Conservation (phyloP, 2,797 vertebrate species). For the Poeciliopsis turneri region DNA sequence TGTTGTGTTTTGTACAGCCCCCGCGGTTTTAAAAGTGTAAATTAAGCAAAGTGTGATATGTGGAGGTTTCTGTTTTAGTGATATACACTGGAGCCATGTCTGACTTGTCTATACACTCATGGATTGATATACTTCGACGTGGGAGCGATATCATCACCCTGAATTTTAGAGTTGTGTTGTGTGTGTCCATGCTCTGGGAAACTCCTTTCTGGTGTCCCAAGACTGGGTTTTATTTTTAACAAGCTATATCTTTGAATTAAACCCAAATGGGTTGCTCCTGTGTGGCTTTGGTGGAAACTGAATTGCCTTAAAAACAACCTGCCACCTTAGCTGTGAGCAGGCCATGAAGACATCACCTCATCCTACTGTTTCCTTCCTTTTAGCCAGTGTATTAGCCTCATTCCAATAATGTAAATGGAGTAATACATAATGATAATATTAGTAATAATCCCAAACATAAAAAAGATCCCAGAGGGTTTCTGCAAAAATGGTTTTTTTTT, state of each 20-base stretch:
- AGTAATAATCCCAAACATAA: constrained; percentile 76
- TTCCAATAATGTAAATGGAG: constrained; percentile 79
- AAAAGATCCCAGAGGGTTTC: constrained; percentile 60
- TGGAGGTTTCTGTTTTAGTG: constrained; percentile 82
- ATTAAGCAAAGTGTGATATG: constrained; percentile 80
- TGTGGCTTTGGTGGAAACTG: constrained; percentile 74
- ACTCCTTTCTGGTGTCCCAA: constrained; percentile 48
- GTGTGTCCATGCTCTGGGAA: constrained; percentile 53
- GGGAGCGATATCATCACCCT: constrained; percentile 43
- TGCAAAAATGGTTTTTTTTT: constrained; percentile 62
- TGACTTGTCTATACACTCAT: constrained; percentile 71
- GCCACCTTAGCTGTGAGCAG: constrained; percentile 68
- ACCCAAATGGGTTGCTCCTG: constrained; percentile 49
- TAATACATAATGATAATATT: constrained; percentile 81
- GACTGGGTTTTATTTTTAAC: constrained; percentile 42
- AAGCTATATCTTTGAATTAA: constrained; percentile 43
- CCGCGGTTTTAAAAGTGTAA: constrained; percentile 77
- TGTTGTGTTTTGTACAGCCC: constrained; percentile 70
- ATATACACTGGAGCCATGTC: constrained; percentile 86
- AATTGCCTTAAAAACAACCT: constrained; percentile 87
- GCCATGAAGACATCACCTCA: constrained; percentile 72
- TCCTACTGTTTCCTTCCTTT: constrained; percentile 77
- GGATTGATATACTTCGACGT: constrained; percentile 56
- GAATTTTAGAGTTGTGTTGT: constrained; percentile 50
- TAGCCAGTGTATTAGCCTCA: constrained; percentile 77